Conservation (phyloP, 37 sponge, comb jelly and placozoan species). For the Hexactinellida sp. region DNA sequence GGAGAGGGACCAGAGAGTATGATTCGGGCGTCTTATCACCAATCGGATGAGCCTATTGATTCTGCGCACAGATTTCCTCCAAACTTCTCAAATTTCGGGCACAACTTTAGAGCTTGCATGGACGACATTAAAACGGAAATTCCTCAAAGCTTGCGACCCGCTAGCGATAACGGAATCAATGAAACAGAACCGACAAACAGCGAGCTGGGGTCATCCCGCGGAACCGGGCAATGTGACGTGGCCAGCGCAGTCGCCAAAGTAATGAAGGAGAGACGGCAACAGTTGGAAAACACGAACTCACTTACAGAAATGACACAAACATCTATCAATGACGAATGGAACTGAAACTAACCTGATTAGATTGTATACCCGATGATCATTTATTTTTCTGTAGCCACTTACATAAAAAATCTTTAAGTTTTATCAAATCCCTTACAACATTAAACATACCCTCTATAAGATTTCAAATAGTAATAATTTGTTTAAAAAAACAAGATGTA, state of each 20-base stretch:
- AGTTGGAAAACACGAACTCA: neutral
- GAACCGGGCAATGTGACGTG: neutral
- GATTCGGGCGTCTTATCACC: neutral
- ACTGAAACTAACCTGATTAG: no score
- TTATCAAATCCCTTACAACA: no score
- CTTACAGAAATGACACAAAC: neutral
- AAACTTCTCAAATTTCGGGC: neutral
- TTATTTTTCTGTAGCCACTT: no score
- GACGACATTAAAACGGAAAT: neutral
- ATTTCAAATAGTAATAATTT: no score
- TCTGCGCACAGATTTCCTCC: neutral
- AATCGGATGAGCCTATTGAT: neutral
- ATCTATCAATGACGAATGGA: neutral
- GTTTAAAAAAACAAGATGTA: no score
- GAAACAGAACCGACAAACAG: neutral
- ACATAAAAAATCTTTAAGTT: no score
- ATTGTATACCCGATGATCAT: no score
- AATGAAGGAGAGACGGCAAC: neutral
- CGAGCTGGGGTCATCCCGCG: neutral
- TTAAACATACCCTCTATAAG: no score
- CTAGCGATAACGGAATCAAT: neutral
- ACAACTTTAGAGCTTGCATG: neutral
- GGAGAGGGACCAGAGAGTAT: neutral
- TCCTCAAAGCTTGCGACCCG: neutral
- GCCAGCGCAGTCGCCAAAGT: neutral